Base-by-base conservation (phyloP, 2,113 vertebrate genomes). In the Dolichallabes microphthalmus region DNA sequence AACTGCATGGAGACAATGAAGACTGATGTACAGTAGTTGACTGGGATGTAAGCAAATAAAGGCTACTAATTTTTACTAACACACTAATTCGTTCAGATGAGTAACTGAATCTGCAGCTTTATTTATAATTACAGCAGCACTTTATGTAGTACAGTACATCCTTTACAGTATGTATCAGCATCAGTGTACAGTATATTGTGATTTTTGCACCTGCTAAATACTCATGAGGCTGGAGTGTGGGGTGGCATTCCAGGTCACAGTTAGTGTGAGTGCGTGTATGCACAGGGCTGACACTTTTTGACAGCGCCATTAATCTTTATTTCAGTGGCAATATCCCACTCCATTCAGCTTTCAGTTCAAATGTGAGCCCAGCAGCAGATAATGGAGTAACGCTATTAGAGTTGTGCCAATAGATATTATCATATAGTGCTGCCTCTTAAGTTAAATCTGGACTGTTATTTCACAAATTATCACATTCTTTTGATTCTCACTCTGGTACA, bases 291-390 rank as follows among this genome's bases (percentile, higher is more conserved):
- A 27, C 30, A 15, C 61, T 78, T 57, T 68, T 20, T 68, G 83
- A 75, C 83, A 77, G 27, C 22, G 22, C 74, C 60, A 84, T 84
- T 50, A 75, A 66, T 84, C 74, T 66, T 76, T 35, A 82, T 55
- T 45, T 22, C 83, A 32, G 27, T 53, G 58, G 30, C 19, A 77
- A 66, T 77, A 13, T 66, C 20, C 5, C 13, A 84, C 45, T 64
- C 60, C 60, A 39, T 85, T 85, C 50, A 85, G 50, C 50, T 66
- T n/a, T 66, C 61, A 78, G 12, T 55, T 68, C 75, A 55, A 52
- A 68, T 35, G 22, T 55, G 73, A 78, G 30, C 20, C 6, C 61
- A 57, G 74, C 4, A 57, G 45, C 61, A 64, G 1, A 25, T 77
- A 84, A 79, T 27, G 66, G n/a, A 52, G 58, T 32, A 77, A 76